Conservation (phyloP, 1,140 invertebrate species). For the Zeugodacus cucurbitae region DNA sequence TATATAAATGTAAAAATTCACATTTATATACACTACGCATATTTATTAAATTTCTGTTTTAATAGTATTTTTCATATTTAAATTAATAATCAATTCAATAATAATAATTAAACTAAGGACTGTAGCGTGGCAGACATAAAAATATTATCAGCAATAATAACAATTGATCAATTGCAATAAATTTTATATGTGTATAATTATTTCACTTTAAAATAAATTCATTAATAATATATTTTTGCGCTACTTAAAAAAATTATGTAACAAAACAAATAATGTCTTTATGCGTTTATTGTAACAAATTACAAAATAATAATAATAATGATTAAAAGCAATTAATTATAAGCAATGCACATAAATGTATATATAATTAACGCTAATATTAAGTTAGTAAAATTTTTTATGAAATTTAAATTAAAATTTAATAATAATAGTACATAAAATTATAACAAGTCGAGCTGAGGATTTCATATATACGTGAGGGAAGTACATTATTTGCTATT, state of each 20-base stretch:
- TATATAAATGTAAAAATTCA: neutral
- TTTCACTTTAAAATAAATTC: neutral
- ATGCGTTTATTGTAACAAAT: slow-evolving; percentile 28
- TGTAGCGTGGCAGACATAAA: slow-evolving; percentile 27
- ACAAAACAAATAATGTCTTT: slow-evolving; percentile 38
- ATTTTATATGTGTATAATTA: slow-evolving; percentile 14
- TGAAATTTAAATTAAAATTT: neutral
- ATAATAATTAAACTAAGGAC: slow-evolving; percentile 24
- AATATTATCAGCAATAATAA: slow-evolving; percentile 8
- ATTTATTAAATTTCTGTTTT: slow-evolving; percentile 7
- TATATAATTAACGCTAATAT: neutral
- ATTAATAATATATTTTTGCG: slow-evolving; percentile 2
- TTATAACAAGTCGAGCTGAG: neutral
- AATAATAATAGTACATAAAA: too few relatives aligned
- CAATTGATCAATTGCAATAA: slow-evolving; percentile 29
- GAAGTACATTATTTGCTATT: too few relatives aligned
- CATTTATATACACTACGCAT: neutral
- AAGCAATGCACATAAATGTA: slow-evolving; percentile 1
- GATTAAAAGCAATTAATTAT: neutral
- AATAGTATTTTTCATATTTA: neutral
- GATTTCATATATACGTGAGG: too few relatives aligned
- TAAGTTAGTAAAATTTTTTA: neutral
- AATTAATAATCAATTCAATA: slow-evolving; percentile 34
- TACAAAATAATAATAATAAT: slow-evolving; percentile 10
- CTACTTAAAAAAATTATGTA: slow-evolving; percentile 31